Evolutionary conservation across 2,797 vertebrate species (phyloP).

Genomic region (Dallia pectoralis): DNA sequence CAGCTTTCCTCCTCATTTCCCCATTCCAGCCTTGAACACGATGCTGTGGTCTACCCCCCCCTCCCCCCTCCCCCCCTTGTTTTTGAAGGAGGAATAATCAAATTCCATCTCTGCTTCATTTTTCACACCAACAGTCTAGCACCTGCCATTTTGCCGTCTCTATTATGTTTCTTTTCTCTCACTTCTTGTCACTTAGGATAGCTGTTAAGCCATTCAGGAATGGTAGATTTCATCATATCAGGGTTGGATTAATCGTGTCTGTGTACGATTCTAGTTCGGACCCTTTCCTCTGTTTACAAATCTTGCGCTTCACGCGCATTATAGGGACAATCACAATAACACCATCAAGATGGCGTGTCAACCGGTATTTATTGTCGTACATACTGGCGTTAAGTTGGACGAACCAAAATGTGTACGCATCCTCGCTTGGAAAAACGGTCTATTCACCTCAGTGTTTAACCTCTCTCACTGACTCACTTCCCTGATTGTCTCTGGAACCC

Average conservation of each 20-base stretch:
- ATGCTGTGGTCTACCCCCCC: conserved; percentile 12
- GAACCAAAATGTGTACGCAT: too few species aligned
- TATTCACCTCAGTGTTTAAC: neutral
- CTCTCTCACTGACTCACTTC: neutral
- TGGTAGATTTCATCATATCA: conserved; percentile 32
- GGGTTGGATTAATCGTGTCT: conserved; percentile 5
- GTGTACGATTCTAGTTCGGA: conserved; percentile 11
- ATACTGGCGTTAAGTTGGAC: too few species aligned
- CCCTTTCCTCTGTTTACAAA: neutral
- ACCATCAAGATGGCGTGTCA: too few species aligned
- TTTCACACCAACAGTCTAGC: conserved; percentile 12
- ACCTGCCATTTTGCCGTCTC: conserved; percentile 25
- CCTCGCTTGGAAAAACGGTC: too few species aligned
- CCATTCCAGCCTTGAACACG: conserved; percentile 33
- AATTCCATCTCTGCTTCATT: conserved; percentile 29
- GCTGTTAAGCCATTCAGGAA: conserved; percentile 29
- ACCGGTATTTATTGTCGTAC: too few species aligned
- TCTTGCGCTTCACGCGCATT: too few species aligned
- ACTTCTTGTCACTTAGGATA: conserved; percentile 17
- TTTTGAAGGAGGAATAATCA: conserved; percentile 33
- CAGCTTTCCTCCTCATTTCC: neutral
- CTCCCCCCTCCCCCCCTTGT: conserved; percentile 4
- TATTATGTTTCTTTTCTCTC: conserved; percentile 16
- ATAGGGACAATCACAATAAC: too few species aligned
- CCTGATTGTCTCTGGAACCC: neutral